Evolutionary conservation across 2,113 vertebrate genomes (phyloP).

Genomic region (Ophiodon elongatus): DNA sequence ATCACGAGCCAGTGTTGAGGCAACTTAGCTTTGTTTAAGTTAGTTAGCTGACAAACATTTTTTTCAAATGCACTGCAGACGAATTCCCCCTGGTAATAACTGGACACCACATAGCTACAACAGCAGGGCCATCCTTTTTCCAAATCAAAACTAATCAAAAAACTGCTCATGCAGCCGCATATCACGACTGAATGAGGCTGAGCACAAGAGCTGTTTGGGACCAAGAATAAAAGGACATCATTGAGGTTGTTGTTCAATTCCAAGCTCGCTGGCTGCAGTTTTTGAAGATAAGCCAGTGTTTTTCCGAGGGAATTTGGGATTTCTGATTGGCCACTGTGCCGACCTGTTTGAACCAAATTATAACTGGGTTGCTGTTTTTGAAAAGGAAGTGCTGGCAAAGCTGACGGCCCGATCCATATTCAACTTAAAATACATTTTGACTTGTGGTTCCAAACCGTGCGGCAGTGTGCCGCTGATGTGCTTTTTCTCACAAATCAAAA

Average conservation of each 20-base stretch:
- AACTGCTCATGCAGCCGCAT: conserved; percentile 30
- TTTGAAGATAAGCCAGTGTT: conserved; percentile 25
- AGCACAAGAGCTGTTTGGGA: conserved; percentile 23
- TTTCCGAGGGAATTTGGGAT: conserved; percentile 4
- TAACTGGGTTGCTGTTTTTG: conserved; percentile 10
- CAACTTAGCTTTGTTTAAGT: neutral
- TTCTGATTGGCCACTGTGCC: conserved; percentile 16
- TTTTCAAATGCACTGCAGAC: neutral
- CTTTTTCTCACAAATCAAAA: neutral
- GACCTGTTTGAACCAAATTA: conserved; percentile 12
- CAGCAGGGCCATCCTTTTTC: neutral
- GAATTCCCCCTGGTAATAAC: conserved; percentile 2
- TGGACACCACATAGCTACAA: neutral
- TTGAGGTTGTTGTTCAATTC: conserved; percentile 19
- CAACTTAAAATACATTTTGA: neutral
- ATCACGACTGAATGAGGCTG: conserved; percentile 3
- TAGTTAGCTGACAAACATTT: neutral
- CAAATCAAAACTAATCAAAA: conserved; percentile 27
- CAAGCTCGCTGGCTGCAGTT: conserved; percentile 43
- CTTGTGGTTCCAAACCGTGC: neutral
- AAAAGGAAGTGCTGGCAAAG: conserved; percentile 15
- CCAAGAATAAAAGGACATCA: conserved; percentile 23
- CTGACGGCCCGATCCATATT: neutral
- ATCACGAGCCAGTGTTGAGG: neutral
- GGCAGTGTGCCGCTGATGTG: neutral